phyloP scores from a whole-genome alignment of 1,140 invertebrate genomes.

The Drosophila sp. region DNA sequence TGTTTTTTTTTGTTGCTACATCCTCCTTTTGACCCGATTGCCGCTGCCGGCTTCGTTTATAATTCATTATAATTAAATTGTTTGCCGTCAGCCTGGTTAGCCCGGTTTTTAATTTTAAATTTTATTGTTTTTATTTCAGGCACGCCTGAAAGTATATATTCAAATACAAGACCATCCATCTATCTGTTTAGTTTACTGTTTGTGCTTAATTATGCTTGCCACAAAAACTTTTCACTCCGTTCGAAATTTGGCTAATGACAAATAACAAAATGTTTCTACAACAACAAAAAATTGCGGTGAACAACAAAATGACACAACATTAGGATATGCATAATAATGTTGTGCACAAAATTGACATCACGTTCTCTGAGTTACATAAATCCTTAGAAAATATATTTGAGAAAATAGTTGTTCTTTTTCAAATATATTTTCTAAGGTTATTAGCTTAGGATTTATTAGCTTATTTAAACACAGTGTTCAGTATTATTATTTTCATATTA shows the following conservation, averaged over 20 bases:
- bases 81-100: slow-evolving; percentile 61
- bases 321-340: slow-evolving; percentile 30
- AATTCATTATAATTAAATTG: slow-evolving; percentile 83
- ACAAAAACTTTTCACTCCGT: slow-evolving; percentile 63
- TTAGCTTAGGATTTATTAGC: too few relatives aligned
- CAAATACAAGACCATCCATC: slow-evolving; percentile 11
- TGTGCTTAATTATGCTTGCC: slow-evolving; percentile 72
- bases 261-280: slow-evolving; percentile 41
- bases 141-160: slow-evolving; percentile 44
- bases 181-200: slow-evolving; percentile 54
- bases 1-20: slow-evolving; percentile 24
- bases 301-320: slow-evolving; percentile 49
- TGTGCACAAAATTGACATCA: slow-evolving; percentile 20
- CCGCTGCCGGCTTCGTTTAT: slow-evolving; percentile 63
- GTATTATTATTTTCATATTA: too few relatives aligned
- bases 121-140: slow-evolving; percentile 45
- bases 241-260: slow-evolving; percentile 59
- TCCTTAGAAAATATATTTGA: background rate
- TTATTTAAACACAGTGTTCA: too few relatives aligned
- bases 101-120: slow-evolving; percentile 61
- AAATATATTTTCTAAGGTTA: too few relatives aligned
- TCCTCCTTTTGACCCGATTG: slow-evolving; percentile 49
- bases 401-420: too few relatives aligned
- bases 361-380: background rate
- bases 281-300: slow-evolving; percentile 60